Base-by-base conservation (phyloP, 1,140 invertebrate species). In the Drosophila sturtevanti region DNA sequence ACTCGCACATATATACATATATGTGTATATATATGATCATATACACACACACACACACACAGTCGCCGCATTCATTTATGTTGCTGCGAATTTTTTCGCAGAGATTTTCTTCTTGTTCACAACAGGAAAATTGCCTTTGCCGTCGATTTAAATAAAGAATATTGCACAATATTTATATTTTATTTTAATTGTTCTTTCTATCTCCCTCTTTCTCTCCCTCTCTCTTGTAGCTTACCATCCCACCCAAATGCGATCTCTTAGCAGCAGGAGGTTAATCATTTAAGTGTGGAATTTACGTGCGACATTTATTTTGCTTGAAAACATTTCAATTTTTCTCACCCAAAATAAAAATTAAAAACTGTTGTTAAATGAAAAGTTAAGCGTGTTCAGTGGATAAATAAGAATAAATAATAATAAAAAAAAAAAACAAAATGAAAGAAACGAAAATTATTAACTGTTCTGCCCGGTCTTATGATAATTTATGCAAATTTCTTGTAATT, bases 151-250 rank as follows among this genome's bases (percentile, higher is more conserved):
- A 70, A 77, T 68, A 61, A 63, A 34, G 64, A 66, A 75, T 72
- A 82, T 86, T 89, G 79, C 79, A 86, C 68, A 86, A 86, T 89
- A 86, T 79, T 87, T 76, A 81, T 86, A 76, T 85, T 78, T 78
- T 69, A 69, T 72, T 82, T 87, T 81, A 85, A 87, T 87, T 86
- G 77, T 77, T 77, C 24, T 65, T 72, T 70, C 62, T 51, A 56
- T 56, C 37, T 52, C 54, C 22, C 64, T 48, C 51, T 63, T 44
- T 55, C 34, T 37, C 51, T 18, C 31, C 12, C 10, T 48, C 63
- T 41, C 27, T 6, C 7, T 24, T 24, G 2, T 2, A 3, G 4
- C 4, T 2, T 24, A 24, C 27, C 27, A 4, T 6, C 5, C 27
- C 5, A 2, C 5, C 27, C 27, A 0, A n/a, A n/a, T 31, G 7